A percentile compares a stretch with the other conserved stretches of the same genome.
phyloP scores from a whole-genome alignment of 2,113 vertebrate genomes.

The Propithecus coquereli region DNA sequence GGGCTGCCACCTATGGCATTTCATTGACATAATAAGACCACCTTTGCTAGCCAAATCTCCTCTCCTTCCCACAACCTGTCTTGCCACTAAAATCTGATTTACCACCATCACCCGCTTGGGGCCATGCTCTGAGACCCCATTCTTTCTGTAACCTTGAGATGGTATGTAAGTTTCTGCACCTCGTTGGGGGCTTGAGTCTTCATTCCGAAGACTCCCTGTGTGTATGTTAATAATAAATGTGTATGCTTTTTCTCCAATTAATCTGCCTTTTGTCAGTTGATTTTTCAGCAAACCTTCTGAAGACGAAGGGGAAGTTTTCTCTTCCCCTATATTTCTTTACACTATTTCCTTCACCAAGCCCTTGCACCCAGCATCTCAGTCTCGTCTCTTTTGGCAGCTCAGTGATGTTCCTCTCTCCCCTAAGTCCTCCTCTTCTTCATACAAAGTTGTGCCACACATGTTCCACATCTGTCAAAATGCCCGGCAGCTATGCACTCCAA shows the following conservation, averaged over 20 bases:
- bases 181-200: neutral
- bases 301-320: neutral
- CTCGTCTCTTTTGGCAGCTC: neutral
- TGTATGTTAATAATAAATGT: neutral
- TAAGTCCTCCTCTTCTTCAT: neutral
- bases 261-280: neutral
- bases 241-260: neutral
- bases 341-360: neutral
- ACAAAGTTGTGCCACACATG: slow-evolving; percentile 15
- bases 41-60: neutral
- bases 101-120: neutral
- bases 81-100: neutral
- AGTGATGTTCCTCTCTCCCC: neutral
- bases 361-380: neutral
- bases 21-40: neutral
- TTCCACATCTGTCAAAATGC: slow-evolving; percentile 53
- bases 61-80: neutral
- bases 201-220: neutral
- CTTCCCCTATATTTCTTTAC: neutral
- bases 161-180: neutral
- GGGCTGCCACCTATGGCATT: neutral
- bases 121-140: neutral
- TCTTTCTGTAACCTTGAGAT: neutral
- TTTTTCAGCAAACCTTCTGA: neutral
- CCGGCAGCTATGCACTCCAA: slow-evolving; percentile 10